These are phyloP conservation scores for Poeciliopsis turneri DNA, from an alignment of 2,797 vertebrate genomes.

Conservation along the genomic window DNA sequence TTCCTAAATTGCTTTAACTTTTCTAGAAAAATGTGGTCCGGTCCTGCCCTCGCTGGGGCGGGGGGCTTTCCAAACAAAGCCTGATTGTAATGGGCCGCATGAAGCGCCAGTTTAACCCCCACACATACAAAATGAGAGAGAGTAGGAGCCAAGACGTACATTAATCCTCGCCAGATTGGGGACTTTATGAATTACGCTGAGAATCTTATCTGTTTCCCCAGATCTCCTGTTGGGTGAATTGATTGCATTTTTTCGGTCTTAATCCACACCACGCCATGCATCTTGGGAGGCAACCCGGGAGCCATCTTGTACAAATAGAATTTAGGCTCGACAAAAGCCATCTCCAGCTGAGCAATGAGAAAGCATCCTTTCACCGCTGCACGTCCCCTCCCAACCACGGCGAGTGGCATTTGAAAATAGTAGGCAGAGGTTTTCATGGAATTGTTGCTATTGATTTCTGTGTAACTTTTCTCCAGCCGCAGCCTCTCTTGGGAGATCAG, in stretches of 20 bases:
- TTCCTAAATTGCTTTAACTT: constrained; percentile 40
- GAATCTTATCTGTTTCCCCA: constrained; percentile 75
- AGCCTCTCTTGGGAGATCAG: constrained; percentile 44
- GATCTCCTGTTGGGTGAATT: constrained; percentile 76
- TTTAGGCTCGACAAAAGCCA: constrained; percentile 76
- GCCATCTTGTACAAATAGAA: constrained; percentile 80
- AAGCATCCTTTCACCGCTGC: constrained; percentile 64
- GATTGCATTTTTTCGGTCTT: constrained; percentile 80
- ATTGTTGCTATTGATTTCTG: constrained; percentile 47
- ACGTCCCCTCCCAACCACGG: constrained; percentile 42
- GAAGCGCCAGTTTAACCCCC: constrained; percentile 61
- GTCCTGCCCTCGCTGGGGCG: constrained; percentile 32
- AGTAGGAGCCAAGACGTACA: constrained; percentile 58
- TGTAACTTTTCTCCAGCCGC: constrained; percentile 31
- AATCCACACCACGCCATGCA: constrained; percentile 77
- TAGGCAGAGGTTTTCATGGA: constrained; percentile 43
- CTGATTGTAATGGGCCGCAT: constrained; percentile 62
- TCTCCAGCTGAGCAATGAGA: constrained; percentile 76
- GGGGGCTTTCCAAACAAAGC: constrained; percentile 56
- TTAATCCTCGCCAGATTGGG: constrained; percentile 78
- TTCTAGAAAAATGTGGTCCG: constrained; percentile 50
- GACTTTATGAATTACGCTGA: constrained; percentile 79
- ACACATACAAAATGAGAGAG: constrained; percentile 56
- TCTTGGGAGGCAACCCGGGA: constrained; percentile 72
- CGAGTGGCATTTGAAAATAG: constrained; percentile 62